Evolutionary conservation across 2,888 invertebrate genomes (phyloP), one percentile per base, ranked within the genome.

Genomic region (Auanema freiburgensis): DNA sequence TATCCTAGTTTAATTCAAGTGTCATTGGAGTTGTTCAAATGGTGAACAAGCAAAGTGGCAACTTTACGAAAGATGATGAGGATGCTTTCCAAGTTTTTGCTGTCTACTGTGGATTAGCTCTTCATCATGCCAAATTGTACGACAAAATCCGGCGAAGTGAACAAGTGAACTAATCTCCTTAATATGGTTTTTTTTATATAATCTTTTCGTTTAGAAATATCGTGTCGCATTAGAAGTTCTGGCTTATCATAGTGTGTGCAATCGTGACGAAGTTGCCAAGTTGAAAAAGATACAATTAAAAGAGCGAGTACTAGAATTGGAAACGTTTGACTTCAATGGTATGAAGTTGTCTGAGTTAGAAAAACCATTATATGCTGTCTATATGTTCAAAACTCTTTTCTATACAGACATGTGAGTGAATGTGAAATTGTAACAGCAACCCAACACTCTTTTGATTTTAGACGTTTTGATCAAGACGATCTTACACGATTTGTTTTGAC

Each of bases 21-120:
- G 89, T 91, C 10, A 92, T 92, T 65, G 92, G 91, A 1, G 92
- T 92, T 0, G 91, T 92, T 0, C 92, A 92, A 85, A 92, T 92
- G 92, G 91, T 92, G n/a, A 88, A 88, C 83, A 88, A 88, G 55
- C 69, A 66, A 24, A 68, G 69, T 25, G 81, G 72, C 4, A 78
- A 83, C 69, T 83, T 91, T 88, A 85, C 84, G 12, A 85, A 86
- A 78, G 89, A 90, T 52, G 92, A 92, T 78, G 91, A 91, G 83
- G 89, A 89, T 60, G 89, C 91, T 0, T 92, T 92, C 84, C 12
- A 64, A 83, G 90, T 89, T 70, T 92, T 92, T 83, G 91, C 92
- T 0, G 89, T 91, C 8, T 92, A 92, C 82, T 92, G 92, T 81
- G 92, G 92, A 0, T 85, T 92, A 8, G 92, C 92, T 0, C 86